Evolutionary conservation across 1,140 invertebrate genomes (phyloP).

Genomic region (Procambarus virginalis): DNA sequence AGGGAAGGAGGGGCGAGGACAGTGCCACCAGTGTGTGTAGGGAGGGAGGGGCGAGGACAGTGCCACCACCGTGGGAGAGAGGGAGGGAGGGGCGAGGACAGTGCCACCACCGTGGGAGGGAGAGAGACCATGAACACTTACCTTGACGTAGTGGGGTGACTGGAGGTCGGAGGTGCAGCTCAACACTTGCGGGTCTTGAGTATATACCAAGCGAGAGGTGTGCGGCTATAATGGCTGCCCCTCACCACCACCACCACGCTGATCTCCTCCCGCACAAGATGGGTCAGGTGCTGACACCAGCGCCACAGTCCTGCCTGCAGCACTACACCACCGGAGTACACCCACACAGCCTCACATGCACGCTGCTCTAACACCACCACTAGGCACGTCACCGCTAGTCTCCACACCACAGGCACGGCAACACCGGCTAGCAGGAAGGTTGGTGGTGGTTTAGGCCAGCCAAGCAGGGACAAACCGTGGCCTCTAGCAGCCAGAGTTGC

Average conservation of each 20-base stretch:
- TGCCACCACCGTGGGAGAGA: too few relatives aligned
- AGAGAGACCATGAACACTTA: not conserved
- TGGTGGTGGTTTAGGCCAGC: not conserved
- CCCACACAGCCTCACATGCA: not conserved
- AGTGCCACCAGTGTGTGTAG: too few relatives aligned
- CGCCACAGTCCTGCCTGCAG: not conserved
- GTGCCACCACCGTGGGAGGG: too few relatives aligned
- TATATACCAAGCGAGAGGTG: not conserved
- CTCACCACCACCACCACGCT: not conserved
- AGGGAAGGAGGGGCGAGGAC: too few relatives aligned
- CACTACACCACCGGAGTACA: not conserved
- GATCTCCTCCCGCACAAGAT: not conserved
- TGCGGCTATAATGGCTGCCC: too few relatives aligned
- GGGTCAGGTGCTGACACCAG: too few relatives aligned
- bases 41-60: too few relatives aligned
- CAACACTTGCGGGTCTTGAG: not conserved
- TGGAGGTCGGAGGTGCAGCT: not conserved
- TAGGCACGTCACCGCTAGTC: not conserved
- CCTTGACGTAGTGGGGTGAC: not conserved
- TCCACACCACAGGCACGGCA: not conserved
- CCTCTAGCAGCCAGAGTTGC: not conserved
- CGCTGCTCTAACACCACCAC: not conserved
- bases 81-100: not conserved
- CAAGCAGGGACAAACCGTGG: not conserved
- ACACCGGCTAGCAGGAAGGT: not conserved